These are phyloP conservation scores for Drosophila flavopinicola DNA, from an alignment of 2,888 invertebrate genomes.

Conservation along the genomic window DNA sequence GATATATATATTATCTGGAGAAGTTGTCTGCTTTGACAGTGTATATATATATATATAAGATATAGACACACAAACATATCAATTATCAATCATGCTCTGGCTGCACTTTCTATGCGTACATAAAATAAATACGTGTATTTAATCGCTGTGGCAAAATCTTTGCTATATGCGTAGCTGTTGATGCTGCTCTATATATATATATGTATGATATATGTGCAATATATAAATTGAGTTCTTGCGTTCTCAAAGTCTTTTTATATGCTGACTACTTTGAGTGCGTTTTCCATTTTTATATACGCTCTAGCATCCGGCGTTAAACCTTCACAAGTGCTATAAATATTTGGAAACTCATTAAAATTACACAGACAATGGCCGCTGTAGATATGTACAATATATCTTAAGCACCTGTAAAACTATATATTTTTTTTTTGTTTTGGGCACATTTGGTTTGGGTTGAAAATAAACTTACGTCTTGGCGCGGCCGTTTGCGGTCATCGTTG, in stretches of 20 bases:
- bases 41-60: conserved; percentile 42
- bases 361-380: conserved; percentile 44
- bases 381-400: conserved; percentile 23
- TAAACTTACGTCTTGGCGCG: conserved; percentile 83
- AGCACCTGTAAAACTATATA: conserved; percentile 50
- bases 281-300: conserved; percentile 54
- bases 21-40: conserved; percentile 47
- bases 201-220: conserved; percentile 42
- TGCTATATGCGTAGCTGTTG: conserved; percentile 53
- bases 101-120: conserved; percentile 33
- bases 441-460: conserved; percentile 29
- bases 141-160: conserved; percentile 47
- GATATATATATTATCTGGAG: conserved; percentile 36
- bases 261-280: conserved; percentile 67
- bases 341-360: conserved; percentile 77
- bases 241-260: conserved; percentile 55
- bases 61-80: conserved; percentile 41
- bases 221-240: conserved; percentile 44
- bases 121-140: conserved; percentile 15
- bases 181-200: conserved; percentile 40
- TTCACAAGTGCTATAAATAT: conserved; percentile 77
- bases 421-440: conserved; percentile 12
- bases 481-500: conserved; percentile 82
- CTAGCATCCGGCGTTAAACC: conserved; percentile 69
- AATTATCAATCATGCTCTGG: conserved; percentile 31